Base-by-base conservation (phyloP, 1,140 invertebrate species). In the Bombus confusus region DNA sequence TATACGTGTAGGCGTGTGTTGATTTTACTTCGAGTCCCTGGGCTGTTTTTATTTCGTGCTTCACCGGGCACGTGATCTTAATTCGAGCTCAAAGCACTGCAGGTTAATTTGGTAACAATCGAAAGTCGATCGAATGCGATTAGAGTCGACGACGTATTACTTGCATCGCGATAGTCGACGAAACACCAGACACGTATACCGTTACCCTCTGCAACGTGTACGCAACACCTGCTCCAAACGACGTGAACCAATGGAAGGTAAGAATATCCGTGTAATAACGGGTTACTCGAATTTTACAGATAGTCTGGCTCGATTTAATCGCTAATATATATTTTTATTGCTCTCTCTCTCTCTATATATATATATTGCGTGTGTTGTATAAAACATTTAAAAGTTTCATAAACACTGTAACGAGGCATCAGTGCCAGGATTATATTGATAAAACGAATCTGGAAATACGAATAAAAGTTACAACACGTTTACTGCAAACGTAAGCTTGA, bases 21-120 rank as follows among this genome's bases (percentile, higher is more conserved):
- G 76, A 85, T 88, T 84, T 77, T 76, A 59, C 79, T 83, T 68
- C 75, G 72, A 75, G 76, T 82, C 78, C 83, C 73, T 31, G n/a
- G 74, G 41, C 64, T 86, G 84, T 89, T 89, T 89, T 83, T 75
- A 76, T 89, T 89, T 89, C 80, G 76, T 83, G 87, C 71, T 82
- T 62, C 72, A 66, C 43, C 83, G 78, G 72, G 74, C 77, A 80
- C 75, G 75, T 81, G 77, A 75, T 83, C 84, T 86, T 89, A 89
- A 83, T 86, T 88, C 87, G 59, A 74, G 78, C 59, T 85, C 69
- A 78, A 77, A 88, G n/a, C 76, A 68, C 52, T n/a, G 57, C 74
- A 25, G 64, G 41, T 81, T 87, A 75, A 88, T 88, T 88, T 87
- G 87, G 87, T 80, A 78, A 88, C 87, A 78, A 86, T 88, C 76